A percentile compares a stretch with the other conserved stretches of the same genome.
These are phyloP conservation scores for Junonia oenone DNA, from an alignment of 2,888 invertebrate species.

Conservation along the genomic window DNA sequence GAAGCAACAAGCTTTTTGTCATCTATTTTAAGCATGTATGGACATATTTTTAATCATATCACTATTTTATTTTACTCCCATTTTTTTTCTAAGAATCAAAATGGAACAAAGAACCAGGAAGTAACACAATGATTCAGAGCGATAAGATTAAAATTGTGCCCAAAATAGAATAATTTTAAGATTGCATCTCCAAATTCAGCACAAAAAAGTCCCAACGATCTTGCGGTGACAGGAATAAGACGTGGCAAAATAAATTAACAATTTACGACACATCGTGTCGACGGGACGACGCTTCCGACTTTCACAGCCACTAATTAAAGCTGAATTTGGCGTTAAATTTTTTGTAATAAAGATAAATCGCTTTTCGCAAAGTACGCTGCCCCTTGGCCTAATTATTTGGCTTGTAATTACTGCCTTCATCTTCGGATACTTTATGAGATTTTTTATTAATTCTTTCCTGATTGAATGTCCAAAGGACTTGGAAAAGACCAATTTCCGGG, in stretches of 20 bases:
- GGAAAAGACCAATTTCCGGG: no score
- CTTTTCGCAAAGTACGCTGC: background rate
- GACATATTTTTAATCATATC: background rate
- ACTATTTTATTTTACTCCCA: background rate
- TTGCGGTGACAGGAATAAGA: background rate
- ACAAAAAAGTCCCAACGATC: background rate
- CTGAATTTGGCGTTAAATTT: background rate
- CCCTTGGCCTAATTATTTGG: background rate
- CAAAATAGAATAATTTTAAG: conserved; percentile 1
- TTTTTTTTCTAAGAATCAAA: background rate
- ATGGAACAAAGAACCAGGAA: background rate
- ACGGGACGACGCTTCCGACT: conserved; percentile 8
- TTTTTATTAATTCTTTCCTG: background rate
- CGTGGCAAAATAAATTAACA: conserved; percentile 8
- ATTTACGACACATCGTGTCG: conserved; percentile 7
- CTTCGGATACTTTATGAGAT: background rate
- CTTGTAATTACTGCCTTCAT: background rate
- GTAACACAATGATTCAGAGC: background rate
- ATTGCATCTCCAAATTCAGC: conserved; percentile 2
- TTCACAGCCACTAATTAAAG: background rate
- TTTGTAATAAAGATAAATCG: background rate
- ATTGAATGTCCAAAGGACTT: background rate
- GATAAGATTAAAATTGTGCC: background rate
- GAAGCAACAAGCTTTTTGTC: no score
- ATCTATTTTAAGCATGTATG: no score